Base-by-base conservation (phyloP, 2,113 vertebrate genomes). In the Willisornis vidua region DNA sequence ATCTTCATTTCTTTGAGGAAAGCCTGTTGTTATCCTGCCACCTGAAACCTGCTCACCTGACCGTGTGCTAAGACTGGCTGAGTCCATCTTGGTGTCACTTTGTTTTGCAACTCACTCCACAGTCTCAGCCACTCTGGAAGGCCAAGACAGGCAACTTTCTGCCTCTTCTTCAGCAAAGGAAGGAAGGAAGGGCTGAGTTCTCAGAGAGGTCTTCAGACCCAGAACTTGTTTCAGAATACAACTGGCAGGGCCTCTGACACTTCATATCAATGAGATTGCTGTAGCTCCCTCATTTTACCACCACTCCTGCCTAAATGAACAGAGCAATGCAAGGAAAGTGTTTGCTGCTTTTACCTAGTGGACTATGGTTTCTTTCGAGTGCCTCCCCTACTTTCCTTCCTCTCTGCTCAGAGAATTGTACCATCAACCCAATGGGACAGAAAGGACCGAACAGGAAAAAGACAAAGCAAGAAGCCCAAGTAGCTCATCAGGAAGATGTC, bases 241-340 rank as follows among this genome's bases (percentile, higher is more conserved):
- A 6, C 3, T 37, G 39, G 58, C 54, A 83, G 43, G 17, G 19
- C 41, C 58, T 37, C 17, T n/a, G 12, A 1, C 0, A 6, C 63
- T 76, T 61, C 1, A 0, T 2, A 8, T 12, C 49, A 9, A 16
- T 0, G 4, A 3, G 14, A 43, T 16, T 68, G 63, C 39, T 26
- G 25, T 28, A 66, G 25, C 22, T 89, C 51, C 24, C 54, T 72
- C n/a, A 6, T 66, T 91, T 70, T 59, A 49, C 8, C 9, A 26
- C 63, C 55, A 49, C 25, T 77, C 35, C 35, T 39, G 39, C 22
- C 26, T 80, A 75, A 89, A 81, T 6, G 11, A 58, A 20, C 22
- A 45, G n/a, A 79, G 17, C n/a, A 68, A n/a, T 23, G 10, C 70
- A 61, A 49, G 46, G 29, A 41, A 87, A 75, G 45, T 22, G 26